phyloP scores from a whole-genome alignment of 1,140 invertebrate species.

The Bombyx mandarina region DNA sequence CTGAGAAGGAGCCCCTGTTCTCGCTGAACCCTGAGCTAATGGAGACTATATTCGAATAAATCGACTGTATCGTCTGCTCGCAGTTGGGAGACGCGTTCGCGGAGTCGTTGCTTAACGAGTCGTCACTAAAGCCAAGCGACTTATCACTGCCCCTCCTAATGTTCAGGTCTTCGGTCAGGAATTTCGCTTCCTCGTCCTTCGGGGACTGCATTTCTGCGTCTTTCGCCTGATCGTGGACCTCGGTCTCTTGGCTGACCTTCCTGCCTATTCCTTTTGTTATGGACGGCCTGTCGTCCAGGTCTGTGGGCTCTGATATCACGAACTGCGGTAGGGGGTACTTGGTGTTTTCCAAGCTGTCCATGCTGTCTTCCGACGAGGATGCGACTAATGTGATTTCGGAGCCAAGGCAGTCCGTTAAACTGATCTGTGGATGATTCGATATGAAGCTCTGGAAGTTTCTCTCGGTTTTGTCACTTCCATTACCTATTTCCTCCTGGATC shows the following conservation, averaged over 20 bases:
- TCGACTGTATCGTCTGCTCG: conserved; percentile 64
- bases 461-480: conserved; percentile 48
- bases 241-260: conserved; percentile 75
- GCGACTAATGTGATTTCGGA: conserved; percentile 84
- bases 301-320: conserved; percentile 80
- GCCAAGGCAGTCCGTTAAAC: conserved; percentile 90
- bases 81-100: conserved; percentile 63
- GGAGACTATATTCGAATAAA: conserved; percentile 67
- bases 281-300: conserved; percentile 82
- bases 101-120: conserved; percentile 76
- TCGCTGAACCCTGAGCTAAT: conserved; percentile 67
- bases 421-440: conserved; percentile 83
- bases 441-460: conserved; percentile 13
- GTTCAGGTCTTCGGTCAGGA: conserved; percentile 38
- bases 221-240: conserved; percentile 24
- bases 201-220: conserved; percentile 52
- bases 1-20: conserved; percentile 63
- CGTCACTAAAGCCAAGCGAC: conserved; percentile 77
- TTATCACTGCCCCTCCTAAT: conserved; percentile 72
- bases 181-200: conserved; percentile 45
- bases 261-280: conserved; percentile 85
- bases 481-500: conserved; percentile 85
- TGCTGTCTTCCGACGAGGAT: conserved; percentile 77
- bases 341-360: conserved; percentile 73
- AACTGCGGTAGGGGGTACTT: conserved; percentile 73